A percentile compares a stretch with the other conserved stretches of the same genome.
phyloP scores from a whole-genome alignment of 2,888 invertebrate species.

The Trypoxylon attenuatum region DNA sequence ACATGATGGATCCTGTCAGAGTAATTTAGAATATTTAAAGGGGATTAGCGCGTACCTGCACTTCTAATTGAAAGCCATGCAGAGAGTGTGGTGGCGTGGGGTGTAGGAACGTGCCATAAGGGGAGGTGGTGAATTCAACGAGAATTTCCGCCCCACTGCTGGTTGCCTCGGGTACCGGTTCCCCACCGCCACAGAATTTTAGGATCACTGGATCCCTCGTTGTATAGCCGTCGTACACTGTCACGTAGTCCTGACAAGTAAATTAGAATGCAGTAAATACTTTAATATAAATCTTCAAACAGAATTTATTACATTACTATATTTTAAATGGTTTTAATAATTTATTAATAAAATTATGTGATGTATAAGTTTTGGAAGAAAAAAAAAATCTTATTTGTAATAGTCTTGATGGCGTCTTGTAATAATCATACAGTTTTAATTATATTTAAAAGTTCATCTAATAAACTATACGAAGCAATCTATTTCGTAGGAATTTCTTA shows the following conservation, averaged over 20 bases:
- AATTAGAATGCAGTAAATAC: too few species aligned
- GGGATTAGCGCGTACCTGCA: slow-evolving; percentile 77
- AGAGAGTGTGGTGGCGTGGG: slow-evolving; percentile 86
- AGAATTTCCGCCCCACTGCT: slow-evolving; percentile 92
- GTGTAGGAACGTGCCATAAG: slow-evolving; percentile 91
- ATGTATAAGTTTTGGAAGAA: too few species aligned
- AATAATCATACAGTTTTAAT: too few species aligned
- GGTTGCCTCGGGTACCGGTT: slow-evolving; percentile 88
- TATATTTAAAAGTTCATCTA: too few species aligned
- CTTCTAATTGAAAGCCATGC: slow-evolving; percentile 93
- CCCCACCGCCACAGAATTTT: slow-evolving; percentile 93
- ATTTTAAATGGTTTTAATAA: too few species aligned
- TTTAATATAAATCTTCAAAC: too few species aligned
- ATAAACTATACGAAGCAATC: too few species aligned
- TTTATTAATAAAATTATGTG: too few species aligned
- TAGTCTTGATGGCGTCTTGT: too few species aligned
- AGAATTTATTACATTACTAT: too few species aligned
- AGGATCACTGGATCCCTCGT: slow-evolving; percentile 90
- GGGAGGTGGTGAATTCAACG: slow-evolving; percentile 92
- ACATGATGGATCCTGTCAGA: not conserved
- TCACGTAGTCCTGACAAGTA: slow-evolving; percentile 91
- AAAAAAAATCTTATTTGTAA: too few species aligned
- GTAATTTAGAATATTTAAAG: slow-evolving; percentile 29
- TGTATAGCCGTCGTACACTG: slow-evolving; percentile 91
- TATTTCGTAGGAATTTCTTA: too few species aligned